Conservation (phyloP, 2,113 vertebrate species). For the Lethenteron camtschaticum region DNA sequence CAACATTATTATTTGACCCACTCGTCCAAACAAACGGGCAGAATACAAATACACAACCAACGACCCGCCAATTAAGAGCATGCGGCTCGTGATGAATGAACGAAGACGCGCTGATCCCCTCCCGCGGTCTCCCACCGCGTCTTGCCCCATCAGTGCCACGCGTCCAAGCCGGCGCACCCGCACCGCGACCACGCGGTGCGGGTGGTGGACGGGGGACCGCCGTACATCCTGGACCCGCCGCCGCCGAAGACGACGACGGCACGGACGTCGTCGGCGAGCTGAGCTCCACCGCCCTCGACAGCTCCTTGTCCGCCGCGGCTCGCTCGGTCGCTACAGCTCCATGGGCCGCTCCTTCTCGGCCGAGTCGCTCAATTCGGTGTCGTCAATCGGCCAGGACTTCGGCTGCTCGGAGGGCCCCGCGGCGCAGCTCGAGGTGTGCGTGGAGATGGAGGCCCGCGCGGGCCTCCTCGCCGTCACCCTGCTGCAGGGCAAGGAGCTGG, state of each 20-base stretch:
- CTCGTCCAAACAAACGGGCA: no score
- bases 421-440: constrained; percentile 56
- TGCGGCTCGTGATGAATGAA: no score
- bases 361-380: constrained; percentile 77
- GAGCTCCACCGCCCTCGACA: neutral
- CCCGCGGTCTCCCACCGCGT: no score
- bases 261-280: constrained; percentile 2
- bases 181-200: neutral
- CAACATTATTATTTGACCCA: no score
- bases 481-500: constrained; percentile 84
- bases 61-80: no score
- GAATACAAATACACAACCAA: no score
- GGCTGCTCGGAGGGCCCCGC: constrained; percentile 70
- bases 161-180: neutral
- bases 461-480: constrained; percentile 38
- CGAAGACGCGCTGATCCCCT: no score
- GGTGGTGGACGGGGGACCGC: neutral
- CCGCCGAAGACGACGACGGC: neutral
- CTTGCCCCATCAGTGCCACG: no score
- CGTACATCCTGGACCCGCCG: neutral
- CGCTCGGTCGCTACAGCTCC: constrained; percentile 17
- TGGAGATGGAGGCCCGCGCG: constrained; percentile 38
- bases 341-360: constrained; percentile 60
- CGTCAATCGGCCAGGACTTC: constrained; percentile 80
- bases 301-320: neutral